phyloP scores from a whole-genome alignment of 2,797 vertebrate genomes.

The Danio kyathit region DNA sequence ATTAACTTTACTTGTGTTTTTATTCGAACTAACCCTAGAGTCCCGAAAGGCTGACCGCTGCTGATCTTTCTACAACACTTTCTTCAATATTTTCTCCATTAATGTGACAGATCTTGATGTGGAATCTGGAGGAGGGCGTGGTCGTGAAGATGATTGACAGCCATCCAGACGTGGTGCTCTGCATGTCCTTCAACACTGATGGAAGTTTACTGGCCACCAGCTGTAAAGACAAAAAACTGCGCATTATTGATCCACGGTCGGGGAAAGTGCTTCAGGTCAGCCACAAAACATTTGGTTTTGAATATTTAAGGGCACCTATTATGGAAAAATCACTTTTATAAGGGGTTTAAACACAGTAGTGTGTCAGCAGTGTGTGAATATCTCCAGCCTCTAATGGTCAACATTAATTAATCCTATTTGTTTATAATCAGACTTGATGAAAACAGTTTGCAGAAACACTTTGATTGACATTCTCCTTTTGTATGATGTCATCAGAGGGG shows the following conservation, averaged over 20 bases:
- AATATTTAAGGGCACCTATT: too few species aligned
- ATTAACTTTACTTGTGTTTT: too few species aligned
- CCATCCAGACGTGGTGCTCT: conserved; percentile 85
- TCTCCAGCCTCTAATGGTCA: too few species aligned
- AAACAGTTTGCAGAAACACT: too few species aligned
- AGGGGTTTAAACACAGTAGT: too few species aligned
- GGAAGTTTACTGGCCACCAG: conserved; percentile 85
- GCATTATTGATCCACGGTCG: conserved; percentile 85
- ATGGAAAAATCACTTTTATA: too few species aligned
- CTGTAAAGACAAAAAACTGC: conserved; percentile 86
- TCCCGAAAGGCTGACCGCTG: not conserved
- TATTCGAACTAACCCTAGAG: not conserved
- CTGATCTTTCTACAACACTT: not conserved
- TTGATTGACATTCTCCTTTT: too few species aligned
- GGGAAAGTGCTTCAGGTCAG: conserved; percentile 84
- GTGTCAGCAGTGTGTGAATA: too few species aligned
- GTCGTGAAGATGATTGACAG: conserved; percentile 88
- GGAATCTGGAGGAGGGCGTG: conserved; percentile 85
- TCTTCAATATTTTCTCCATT: too few species aligned
- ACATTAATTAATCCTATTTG: too few species aligned
- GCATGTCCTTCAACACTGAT: conserved; percentile 86
- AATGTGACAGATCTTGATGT: conserved; percentile 81
- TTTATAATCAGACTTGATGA: too few species aligned
- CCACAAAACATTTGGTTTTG: not conserved
- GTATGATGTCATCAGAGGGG: too few species aligned